Percentiles rank a stretch among this genome's conserved stretches.
These are phyloP conservation scores for Dipodomys spectabilis DNA, from an alignment of 2,113 vertebrate species.

Conservation along the genomic window DNA sequence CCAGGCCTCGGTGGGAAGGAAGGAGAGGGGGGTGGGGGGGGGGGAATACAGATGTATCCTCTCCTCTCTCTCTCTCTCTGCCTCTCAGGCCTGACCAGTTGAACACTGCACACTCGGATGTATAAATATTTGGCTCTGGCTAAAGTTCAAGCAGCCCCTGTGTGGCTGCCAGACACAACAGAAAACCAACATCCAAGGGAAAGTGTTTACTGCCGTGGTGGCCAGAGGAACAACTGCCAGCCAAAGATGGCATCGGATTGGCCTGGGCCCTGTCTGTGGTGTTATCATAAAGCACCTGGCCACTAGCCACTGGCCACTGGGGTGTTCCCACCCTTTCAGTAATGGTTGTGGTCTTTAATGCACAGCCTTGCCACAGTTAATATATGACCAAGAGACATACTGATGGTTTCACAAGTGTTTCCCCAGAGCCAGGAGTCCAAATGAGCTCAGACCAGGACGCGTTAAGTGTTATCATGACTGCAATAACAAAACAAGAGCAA, in stretches of 20 bases:
- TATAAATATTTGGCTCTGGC: conserved; percentile 95
- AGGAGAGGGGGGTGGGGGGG: not conserved
- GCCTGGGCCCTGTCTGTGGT: conserved; percentile 75
- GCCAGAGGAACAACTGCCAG: conserved; percentile 88
- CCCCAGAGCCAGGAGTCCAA: not conserved
- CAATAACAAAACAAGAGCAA: not conserved
- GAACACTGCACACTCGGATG: conserved; percentile 89
- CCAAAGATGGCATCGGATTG: conserved; percentile 72
- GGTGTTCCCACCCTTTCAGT: conserved; percentile 72
- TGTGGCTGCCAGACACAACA: conserved; percentile 91
- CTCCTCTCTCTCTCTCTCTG: conserved; percentile 52
- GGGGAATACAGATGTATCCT: conserved; percentile 73
- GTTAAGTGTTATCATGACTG: not conserved
- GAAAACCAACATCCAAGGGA: conserved; percentile 89
- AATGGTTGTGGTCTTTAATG: conserved; percentile 79
- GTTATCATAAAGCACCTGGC: conserved; percentile 83
- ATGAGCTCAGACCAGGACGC: not conserved
- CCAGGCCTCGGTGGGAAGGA: conserved; percentile 2
- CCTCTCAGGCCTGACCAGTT: conserved; percentile 87
- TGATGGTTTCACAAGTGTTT: conserved; percentile 45
- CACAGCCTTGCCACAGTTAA: conserved; percentile 64
- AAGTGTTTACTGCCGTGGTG: conserved; percentile 89
- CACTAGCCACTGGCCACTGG: conserved; percentile 77
- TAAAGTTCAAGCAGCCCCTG: conserved; percentile 91
- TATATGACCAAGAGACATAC: conserved; percentile 49